Base-by-base conservation (phyloP, 2,113 vertebrate species). In the Myrmecophaga tridactyla region DNA sequence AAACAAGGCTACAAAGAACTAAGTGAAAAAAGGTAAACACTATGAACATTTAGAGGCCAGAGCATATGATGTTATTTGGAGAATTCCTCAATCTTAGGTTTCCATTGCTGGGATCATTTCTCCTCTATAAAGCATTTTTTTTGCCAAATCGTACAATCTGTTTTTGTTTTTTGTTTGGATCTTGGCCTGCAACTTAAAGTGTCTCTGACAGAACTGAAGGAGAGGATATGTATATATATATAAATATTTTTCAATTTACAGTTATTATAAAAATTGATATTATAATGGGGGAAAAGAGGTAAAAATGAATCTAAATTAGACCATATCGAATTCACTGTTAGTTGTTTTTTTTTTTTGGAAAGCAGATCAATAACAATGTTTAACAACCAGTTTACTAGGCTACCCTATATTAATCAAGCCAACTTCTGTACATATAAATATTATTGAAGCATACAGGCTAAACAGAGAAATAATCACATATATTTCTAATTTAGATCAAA, bases 21-120 rank as follows among this genome's bases (percentile, higher is more conserved):
- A 60, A 25, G 25, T 39, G 29, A 69, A 51, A 15, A 34, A 43
- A 62, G 41, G 77, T 62, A 63, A 46, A 67, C 27, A 23, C 31
- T 48, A n/a, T 72, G 53, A 43, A 48, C 56, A 27, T 31, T 3
- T 11, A 83, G 41, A 86, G 29, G 34, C 46, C 36, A 1, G 29
- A 43, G 15, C 9, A 10, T 20, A 3, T 2, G 20, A 0, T 1
- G 4, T 4, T 20, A 9, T 51, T 29, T 82, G 4, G 67, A 11
- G n/a, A 86, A 83, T 17, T 78, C n/a, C 4, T 80, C 41, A 13
- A 2, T 39, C 6, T 43, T 27, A 12, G 70, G 31, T 18, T 67
- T 89, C n/a, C 31, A 7, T 6, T 7, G 5, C 36, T 67, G 15
- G 12, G 48, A 8, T 27, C 4, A 2, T 78, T 81, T 63, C 48